Percentiles rank a stretch among this genome's conserved stretches.
Evolutionary conservation across 1,140 invertebrate genomes (phyloP).

Genomic region (Solenopsis invicta): DNA sequence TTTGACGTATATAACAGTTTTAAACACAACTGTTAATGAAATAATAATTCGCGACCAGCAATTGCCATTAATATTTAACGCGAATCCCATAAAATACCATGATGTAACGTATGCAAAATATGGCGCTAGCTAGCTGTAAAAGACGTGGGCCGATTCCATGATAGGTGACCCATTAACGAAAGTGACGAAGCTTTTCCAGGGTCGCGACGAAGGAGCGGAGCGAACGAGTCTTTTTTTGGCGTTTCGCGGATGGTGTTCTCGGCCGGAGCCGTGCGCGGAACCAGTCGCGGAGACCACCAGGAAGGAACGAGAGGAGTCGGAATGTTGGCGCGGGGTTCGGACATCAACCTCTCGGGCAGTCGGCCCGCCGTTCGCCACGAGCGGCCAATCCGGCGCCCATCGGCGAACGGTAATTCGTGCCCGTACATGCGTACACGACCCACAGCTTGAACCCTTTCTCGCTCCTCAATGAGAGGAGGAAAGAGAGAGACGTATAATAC

Average conservation of each 20-base stretch:
- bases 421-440: conserved; percentile 2
- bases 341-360: conserved; percentile 79
- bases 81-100: background rate
- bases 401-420: conserved; percentile 56
- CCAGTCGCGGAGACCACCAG: conserved; percentile 70
- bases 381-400: conserved; percentile 54
- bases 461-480: background rate
- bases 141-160: background rate
- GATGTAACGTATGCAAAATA: background rate
- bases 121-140: background rate
- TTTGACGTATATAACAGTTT: background rate
- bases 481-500: background rate
- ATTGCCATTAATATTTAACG: background rate
- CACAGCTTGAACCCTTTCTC: conserved; percentile 12
- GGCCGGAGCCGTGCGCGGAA: conserved; percentile 19
- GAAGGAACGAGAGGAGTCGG: conserved; percentile 75
- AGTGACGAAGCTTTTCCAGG: conserved; percentile 45
- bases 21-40: background rate
- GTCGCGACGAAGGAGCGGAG: background rate
- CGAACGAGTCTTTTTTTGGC: conserved; percentile 9
- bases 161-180: conserved; percentile 53
- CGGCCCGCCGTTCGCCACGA: conserved; percentile 61
- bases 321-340: conserved; percentile 81
- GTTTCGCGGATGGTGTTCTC: background rate
- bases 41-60: background rate